phyloP scores from a whole-genome alignment of 2,113 vertebrate genomes.

The Casuarius casuarius region DNA sequence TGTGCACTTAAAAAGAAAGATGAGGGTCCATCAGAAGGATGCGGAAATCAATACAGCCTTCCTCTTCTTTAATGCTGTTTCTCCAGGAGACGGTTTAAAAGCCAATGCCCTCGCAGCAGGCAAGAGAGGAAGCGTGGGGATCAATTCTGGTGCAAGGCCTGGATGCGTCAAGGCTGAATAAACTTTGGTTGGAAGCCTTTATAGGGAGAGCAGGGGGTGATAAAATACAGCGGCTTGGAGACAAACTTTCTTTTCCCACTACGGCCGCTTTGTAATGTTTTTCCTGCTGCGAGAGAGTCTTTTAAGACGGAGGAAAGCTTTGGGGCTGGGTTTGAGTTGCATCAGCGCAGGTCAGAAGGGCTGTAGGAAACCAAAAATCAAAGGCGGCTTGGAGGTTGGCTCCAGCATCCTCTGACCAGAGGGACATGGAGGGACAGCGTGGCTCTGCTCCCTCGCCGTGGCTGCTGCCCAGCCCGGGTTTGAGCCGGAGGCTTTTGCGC shows the following conservation, averaged over 20 bases:
- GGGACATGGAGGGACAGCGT: neutral
- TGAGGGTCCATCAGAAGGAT: constrained; percentile 9
- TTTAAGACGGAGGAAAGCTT: neutral
- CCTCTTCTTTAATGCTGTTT: neutral
- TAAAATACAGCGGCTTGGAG: neutral
- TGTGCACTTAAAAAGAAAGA: neutral
- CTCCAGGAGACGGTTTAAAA: neutral
- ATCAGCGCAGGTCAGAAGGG: neutral
- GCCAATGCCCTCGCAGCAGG: neutral
- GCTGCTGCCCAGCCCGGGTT: neutral
- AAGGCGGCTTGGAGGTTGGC: fast-evolving
- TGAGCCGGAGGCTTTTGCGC: neutral
- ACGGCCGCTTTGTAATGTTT: neutral
- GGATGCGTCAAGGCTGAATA: neutral
- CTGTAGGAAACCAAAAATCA: neutral
- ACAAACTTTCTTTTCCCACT: neutral
- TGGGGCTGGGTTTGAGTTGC: neutral
- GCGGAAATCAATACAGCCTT: constrained; percentile 7
- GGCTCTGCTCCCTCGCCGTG: neutral
- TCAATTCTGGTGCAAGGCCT: neutral
- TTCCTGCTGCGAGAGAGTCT: neutral
- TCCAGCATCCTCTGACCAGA: neutral
- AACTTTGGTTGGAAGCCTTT: neutral
- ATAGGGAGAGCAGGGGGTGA: neutral
- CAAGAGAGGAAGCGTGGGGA: neutral